phyloP scores from a whole-genome alignment of 2,113 vertebrate species.

The Dendrocopos noguchii region DNA sequence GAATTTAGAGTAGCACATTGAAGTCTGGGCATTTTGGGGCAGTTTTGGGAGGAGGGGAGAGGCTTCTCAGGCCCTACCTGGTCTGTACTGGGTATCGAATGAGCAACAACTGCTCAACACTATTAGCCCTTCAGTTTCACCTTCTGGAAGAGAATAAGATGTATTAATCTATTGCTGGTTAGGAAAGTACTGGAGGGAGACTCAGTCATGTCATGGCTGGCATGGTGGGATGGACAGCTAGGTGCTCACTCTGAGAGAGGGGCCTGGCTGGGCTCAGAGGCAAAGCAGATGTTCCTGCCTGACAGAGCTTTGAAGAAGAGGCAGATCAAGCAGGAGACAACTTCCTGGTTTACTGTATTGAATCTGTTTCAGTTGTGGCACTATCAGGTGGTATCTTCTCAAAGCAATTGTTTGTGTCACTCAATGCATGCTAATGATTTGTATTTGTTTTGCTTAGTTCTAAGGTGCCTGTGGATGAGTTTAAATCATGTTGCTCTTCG shows the following conservation, averaged over 20 bases:
- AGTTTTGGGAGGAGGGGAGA: not conserved
- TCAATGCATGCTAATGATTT: not conserved
- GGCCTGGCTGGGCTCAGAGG: not conserved
- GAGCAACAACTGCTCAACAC: not conserved
- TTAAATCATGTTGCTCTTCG: not conserved
- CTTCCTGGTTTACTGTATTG: not conserved
- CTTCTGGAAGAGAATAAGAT: not conserved
- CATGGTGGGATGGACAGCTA: accelerated
- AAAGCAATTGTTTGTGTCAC: not conserved
- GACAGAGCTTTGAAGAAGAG: not conserved
- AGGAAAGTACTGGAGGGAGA: not conserved
- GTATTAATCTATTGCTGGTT: not conserved
- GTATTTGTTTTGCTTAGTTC: not conserved
- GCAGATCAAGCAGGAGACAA: not conserved
- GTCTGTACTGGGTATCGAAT: not conserved
- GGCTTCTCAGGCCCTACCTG: not conserved
- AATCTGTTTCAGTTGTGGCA: not conserved
- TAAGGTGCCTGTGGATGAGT: not conserved
- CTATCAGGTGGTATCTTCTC: not conserved
- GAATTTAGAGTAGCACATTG: not conserved
- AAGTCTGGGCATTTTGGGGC: not conserved
- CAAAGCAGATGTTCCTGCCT: not conserved
- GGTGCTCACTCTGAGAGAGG: accelerated
- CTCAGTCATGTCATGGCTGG: not conserved
- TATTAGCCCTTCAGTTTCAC: not conserved